phyloP scores from a whole-genome alignment of 2,888 invertebrate genomes.

The Troides oblongomaculatus region DNA sequence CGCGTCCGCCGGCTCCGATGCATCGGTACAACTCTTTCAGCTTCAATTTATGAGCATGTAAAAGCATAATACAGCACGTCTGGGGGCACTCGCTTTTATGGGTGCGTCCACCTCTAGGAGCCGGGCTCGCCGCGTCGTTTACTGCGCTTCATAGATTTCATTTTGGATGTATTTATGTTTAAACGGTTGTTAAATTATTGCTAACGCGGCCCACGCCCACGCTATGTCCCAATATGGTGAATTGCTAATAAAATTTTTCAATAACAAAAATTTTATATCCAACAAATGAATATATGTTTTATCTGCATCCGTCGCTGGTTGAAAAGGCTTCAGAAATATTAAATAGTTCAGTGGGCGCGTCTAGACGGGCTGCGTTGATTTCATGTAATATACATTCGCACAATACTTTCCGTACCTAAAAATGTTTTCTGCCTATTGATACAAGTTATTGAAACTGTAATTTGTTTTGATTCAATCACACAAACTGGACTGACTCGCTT shows the following conservation, averaged over 20 bases:
- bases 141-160: constrained; percentile 35
- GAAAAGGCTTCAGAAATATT: too few relatives aligned
- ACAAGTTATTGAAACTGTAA: too few relatives aligned
- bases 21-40: constrained; percentile 31
- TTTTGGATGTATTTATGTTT: constrained; percentile 28
- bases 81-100: constrained; percentile 36
- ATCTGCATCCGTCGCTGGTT: not conserved
- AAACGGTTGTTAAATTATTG: constrained; percentile 19
- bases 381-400: too few relatives aligned
- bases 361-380: too few relatives aligned
- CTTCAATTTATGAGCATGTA: constrained; percentile 35
- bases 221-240: not conserved
- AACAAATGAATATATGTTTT: constrained; percentile 5
- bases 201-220: not conserved
- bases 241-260: constrained; percentile 10
- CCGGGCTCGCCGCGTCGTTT: constrained; percentile 28
- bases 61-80: constrained; percentile 39
- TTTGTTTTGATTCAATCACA: too few relatives aligned
- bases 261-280: constrained; percentile 13
- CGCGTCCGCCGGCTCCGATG: not conserved
- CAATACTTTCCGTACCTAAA: too few relatives aligned
- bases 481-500: too few relatives aligned
- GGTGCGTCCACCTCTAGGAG: constrained; percentile 37
- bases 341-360: too few relatives aligned
- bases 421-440: too few relatives aligned